Percentiles rank a stretch among this genome's conserved stretches.
These are phyloP conservation scores for Condylura cristata DNA, from an alignment of 2,113 vertebrate genomes.

Conservation along the genomic window DNA sequence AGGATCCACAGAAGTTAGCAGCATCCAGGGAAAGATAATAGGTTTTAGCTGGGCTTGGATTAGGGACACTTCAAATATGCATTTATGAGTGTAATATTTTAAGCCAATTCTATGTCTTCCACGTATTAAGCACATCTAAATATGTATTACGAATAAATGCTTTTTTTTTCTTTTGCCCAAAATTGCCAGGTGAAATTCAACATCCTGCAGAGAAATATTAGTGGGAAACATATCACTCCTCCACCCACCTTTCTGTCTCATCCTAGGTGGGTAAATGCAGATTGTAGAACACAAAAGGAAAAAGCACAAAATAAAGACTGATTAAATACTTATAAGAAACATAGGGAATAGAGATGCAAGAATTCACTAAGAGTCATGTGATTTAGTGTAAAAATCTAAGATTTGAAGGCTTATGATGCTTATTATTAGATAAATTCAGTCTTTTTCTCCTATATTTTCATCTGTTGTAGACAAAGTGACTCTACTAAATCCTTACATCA, in stretches of 20 bases:
- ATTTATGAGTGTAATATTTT: neutral
- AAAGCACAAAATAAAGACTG: neutral
- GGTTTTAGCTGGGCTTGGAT: neutral
- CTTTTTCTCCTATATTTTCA: neutral
- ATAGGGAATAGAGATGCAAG: neutral
- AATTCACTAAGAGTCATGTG: neutral
- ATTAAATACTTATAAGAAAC: slow-evolving; percentile 16
- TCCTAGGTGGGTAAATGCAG: neutral
- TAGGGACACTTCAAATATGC: neutral
- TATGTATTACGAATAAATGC: neutral
- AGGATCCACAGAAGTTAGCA: neutral
- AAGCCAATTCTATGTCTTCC: neutral
- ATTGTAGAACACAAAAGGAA: neutral
- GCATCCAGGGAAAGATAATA: neutral
- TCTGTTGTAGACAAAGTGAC: neutral
- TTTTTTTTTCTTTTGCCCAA: neutral
- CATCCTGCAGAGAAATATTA: neutral
- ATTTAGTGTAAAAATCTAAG: neutral
- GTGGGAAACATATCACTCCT: neutral
- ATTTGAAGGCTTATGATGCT: neutral
- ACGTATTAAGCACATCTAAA: neutral
- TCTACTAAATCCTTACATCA: neutral
- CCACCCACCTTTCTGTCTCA: neutral
- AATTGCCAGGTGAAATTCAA: slow-evolving; percentile 16
- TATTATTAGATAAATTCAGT: slow-evolving; percentile 20